phyloP scores from a whole-genome alignment of 2,113 vertebrate genomes.

The Strigops habroptila region DNA sequence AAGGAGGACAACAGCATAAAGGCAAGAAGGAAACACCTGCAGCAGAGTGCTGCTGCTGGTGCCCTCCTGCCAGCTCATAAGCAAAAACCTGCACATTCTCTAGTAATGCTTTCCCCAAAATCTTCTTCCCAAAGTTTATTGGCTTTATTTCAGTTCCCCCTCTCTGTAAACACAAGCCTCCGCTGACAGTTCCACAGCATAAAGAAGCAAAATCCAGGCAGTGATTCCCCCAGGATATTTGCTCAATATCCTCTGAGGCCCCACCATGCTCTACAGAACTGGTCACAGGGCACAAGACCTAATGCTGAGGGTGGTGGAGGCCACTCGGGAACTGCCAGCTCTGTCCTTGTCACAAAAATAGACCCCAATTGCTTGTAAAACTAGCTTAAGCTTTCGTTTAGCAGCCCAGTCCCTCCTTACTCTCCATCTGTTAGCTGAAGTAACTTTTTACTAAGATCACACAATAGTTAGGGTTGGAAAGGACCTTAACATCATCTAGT shows the following conservation, averaged over 20 bases:
- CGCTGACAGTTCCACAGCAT: not conserved
- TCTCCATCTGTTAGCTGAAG: not conserved
- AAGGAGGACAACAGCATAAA: rapidly evolving
- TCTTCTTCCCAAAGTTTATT: not conserved
- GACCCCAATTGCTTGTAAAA: not conserved
- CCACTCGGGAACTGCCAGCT: not conserved
- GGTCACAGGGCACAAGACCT: not conserved
- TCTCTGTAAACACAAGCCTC: not conserved
- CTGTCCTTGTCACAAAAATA: not conserved
- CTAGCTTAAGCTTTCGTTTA: not conserved
- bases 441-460: not conserved
- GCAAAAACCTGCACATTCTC: not conserved
- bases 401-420: not conserved
- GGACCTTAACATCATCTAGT: not conserved
- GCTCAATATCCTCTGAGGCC: not conserved
- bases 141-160: not conserved
- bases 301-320: not conserved
- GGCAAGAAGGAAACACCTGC: not conserved
- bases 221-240: not conserved
- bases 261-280: not conserved
- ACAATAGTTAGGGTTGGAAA: not conserved
- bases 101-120: not conserved
- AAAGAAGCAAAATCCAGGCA: not conserved
- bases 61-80: not conserved
- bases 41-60: not conserved